Percentiles rank a stretch among this genome's conserved stretches.
Conservation (phyloP, 2,797 vertebrate genomes). For the Thalassophryne amazonica region DNA sequence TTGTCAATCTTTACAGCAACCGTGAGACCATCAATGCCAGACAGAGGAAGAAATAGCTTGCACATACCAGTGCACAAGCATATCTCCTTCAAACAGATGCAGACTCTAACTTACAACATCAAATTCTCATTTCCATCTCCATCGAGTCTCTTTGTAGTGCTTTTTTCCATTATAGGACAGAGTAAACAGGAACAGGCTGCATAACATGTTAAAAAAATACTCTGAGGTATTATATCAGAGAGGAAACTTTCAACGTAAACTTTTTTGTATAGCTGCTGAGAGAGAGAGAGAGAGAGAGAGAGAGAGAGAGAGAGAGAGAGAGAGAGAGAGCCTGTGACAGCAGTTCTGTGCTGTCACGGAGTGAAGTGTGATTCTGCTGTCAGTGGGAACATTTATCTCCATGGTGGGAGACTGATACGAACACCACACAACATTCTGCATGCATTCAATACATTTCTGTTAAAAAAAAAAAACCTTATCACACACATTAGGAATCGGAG, state of each 20-base stretch:
- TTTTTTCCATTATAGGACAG: constrained; percentile 33
- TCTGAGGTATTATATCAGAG: constrained; percentile 2
- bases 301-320: neutral
- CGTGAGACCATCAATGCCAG: constrained; percentile 69
- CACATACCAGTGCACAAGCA: constrained; percentile 63
- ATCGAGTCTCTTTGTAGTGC: constrained; percentile 50
- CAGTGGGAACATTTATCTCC: constrained; percentile 65
- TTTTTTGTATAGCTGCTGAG: constrained; percentile 1
- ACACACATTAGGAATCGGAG: too few relatives aligned
- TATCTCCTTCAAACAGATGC: constrained; percentile 77
- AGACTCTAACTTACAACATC: constrained; percentile 70
- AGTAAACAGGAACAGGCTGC: constrained; percentile 23
- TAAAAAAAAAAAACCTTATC: neutral
- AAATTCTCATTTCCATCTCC: constrained; percentile 73
- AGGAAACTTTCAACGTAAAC: constrained; percentile 15
- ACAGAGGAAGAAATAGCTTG: constrained; percentile 70
- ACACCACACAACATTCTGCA: constrained; percentile 64
- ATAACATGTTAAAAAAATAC: constrained; percentile 28
- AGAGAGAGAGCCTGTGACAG: constrained; percentile 36
- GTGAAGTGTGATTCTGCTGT: constrained; percentile 73
- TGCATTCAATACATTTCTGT: constrained; percentile 54
- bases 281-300: neutral
- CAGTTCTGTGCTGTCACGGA: constrained; percentile 54
- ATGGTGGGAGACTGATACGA: constrained; percentile 69
- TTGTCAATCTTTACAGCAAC: constrained; percentile 77